Conservation (phyloP, 1,140 invertebrate species). For the Calycopis cecrops region DNA sequence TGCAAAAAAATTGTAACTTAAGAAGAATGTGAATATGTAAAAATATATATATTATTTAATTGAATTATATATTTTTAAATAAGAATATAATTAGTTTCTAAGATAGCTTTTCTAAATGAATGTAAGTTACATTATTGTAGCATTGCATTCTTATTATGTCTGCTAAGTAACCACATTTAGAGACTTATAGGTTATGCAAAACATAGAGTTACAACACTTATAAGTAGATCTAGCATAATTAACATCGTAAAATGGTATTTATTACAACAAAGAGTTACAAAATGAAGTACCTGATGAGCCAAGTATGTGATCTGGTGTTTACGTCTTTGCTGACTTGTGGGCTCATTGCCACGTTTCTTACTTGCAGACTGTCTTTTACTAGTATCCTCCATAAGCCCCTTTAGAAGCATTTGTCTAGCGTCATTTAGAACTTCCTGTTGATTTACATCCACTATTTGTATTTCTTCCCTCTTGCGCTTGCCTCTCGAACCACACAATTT, state of each 20-base stretch:
- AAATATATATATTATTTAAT: neutral
- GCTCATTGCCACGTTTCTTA: slow-evolving; percentile 77
- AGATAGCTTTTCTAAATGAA: neutral
- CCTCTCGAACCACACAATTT: slow-evolving; percentile 66
- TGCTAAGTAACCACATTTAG: too few relatives aligned
- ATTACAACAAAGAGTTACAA: neutral
- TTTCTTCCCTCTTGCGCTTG: slow-evolving; percentile 71
- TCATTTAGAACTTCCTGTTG: slow-evolving; percentile 88
- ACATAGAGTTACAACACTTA: too few relatives aligned
- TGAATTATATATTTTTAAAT: too few relatives aligned
- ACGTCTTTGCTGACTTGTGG: slow-evolving; percentile 81
- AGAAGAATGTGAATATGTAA: too few relatives aligned
- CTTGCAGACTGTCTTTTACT: slow-evolving; percentile 70
- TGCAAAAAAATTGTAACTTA: slow-evolving; percentile 62
- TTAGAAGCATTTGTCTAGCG: slow-evolving; percentile 86
- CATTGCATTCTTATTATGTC: too few relatives aligned
- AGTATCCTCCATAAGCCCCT: slow-evolving; percentile 86
- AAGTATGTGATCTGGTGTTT: slow-evolving; percentile 98
- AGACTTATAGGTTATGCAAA: too few relatives aligned
- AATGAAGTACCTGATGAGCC: slow-evolving; percentile 82
- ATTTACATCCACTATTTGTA: slow-evolving; percentile 88
- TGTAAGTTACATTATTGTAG: too few relatives aligned
- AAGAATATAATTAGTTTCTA: neutral
- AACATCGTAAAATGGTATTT: too few relatives aligned
- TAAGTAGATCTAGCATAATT: too few relatives aligned